Evolutionary conservation across 2,797 vertebrate genomes (phyloP).

Genomic region (Rhincodon typus): DNA sequence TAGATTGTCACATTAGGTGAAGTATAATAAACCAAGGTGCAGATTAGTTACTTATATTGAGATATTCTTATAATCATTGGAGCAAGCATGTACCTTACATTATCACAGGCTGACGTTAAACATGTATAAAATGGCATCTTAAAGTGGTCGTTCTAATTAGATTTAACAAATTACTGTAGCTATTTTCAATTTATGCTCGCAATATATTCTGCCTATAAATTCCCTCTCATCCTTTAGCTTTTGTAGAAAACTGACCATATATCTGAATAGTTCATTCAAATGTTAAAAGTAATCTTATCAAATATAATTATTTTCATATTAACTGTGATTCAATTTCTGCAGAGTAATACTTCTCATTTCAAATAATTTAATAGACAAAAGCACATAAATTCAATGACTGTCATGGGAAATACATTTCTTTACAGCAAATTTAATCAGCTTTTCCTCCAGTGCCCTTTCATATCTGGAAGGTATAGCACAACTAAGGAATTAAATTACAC

Average conservation of each 20-base stretch:
- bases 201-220: neutral
- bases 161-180: neutral
- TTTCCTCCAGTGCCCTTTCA: conserved; percentile 15
- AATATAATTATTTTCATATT: conserved; percentile 24
- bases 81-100: neutral
- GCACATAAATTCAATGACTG: conserved; percentile 33
- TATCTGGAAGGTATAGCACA: neutral
- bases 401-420: conserved; percentile 32
- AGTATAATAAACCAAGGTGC: neutral
- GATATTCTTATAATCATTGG: neutral
- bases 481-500: conserved; percentile 28
- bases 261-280: conserved; percentile 36
- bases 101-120: neutral
- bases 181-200: neutral
- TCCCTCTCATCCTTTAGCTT: neutral
- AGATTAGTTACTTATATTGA: neutral
- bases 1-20: neutral
- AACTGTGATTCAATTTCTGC: conserved; percentile 28
- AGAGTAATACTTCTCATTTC: conserved; percentile 33
- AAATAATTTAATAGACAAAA: conserved; percentile 36
- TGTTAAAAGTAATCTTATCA: conserved; percentile 11
- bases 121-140: neutral
- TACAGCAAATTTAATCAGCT: conserved; percentile 30
- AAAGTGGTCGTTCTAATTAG: neutral
- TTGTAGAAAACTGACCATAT: neutral